Percentiles rank a stretch among this genome's conserved stretches.
These are phyloP conservation scores for Hycleus cichorii DNA, from an alignment of 1,140 invertebrate species.

Conservation along the genomic window DNA sequence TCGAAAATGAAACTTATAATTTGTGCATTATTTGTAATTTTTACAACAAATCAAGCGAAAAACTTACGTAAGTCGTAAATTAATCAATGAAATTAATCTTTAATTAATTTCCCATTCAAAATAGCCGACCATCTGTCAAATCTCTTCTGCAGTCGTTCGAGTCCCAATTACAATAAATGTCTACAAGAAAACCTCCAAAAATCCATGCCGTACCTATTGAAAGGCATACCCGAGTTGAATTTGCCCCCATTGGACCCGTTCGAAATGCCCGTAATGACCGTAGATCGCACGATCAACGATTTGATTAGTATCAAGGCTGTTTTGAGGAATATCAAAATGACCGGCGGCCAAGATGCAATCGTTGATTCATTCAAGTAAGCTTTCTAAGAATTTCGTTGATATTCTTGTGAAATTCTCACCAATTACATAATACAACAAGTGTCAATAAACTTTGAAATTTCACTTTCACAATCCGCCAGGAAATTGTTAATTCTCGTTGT, in stretches of 20 bases:
- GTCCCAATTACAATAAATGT: slow-evolving; percentile 54
- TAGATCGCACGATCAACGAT: slow-evolving; percentile 56
- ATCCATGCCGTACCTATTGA: slow-evolving; percentile 49
- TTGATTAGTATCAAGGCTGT: slow-evolving; percentile 57
- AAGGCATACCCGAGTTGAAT: slow-evolving; percentile 57
- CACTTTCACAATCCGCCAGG: neutral
- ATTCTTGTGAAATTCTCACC: neutral
- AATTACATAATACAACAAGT: neutral
- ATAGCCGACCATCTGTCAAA: slow-evolving; percentile 49
- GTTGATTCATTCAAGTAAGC: slow-evolving; percentile 58
- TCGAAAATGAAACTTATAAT: no score
- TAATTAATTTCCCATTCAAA: neutral
- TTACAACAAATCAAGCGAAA: no score
- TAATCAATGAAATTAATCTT: neutral
- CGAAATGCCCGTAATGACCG: slow-evolving; percentile 50
- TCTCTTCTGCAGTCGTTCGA: slow-evolving; percentile 49
- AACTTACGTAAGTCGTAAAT: neutral
- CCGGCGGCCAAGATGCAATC: slow-evolving; percentile 52
- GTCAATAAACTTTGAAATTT: slow-evolving; percentile 5
- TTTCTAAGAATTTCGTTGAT: slow-evolving; percentile 1
- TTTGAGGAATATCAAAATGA: slow-evolving; percentile 55
- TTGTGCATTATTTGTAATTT: no score
- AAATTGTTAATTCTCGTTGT: neutral
- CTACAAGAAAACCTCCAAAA: slow-evolving; percentile 49
- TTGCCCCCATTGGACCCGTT: slow-evolving; percentile 59